Evolutionary conservation across 2,888 invertebrate genomes (phyloP), one percentile per base, ranked within the genome.

Genomic region (Philhelius pedissequus): DNA sequence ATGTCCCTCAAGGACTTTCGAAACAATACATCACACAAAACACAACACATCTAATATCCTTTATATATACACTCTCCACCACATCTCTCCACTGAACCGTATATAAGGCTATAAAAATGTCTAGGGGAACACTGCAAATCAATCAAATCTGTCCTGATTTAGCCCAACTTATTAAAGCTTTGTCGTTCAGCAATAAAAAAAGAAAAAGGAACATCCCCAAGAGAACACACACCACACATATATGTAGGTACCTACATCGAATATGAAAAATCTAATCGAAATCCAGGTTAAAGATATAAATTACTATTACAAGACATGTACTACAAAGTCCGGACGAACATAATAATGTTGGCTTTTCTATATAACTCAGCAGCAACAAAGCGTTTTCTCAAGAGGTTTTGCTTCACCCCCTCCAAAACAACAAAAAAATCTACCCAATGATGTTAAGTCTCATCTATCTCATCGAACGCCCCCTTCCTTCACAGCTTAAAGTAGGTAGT

Each of bases 231-330:
- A 35, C 5, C 20, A 15, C 13, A 48, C 15, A n/a, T 32, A 35
- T 25, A 4, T 25, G 4, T 25, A 25, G 3, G 50, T 35, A n/a
- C 25, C n/a, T n/a, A 52, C 38, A 64, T 75, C 13, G 22, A 22
- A 48, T 25, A 79, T 84, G 75, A 84, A 84, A 84, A 84, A 84
- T 84, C 74, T 79, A 75, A 84, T 84, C 79, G 70, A 79, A 84
- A 84, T 74, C 79, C 83, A 79, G 79, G 83, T 74, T 79, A 64
- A 50, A 66, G 79, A 79, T 79, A 84, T 84, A 75, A 84, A 79
- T 79, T 84, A 84, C 79, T 69, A 84, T 84, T 79, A 75, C 75
- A 84, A 79, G 83, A 66, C 83, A 75, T 66, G 83, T 79, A 74
- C 70, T n/a, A n/a, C n/a, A n/a, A n/a, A n/a, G n/a, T 66, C 48